A percentile compares a stretch with the other conserved stretches of the same genome.
phyloP scores from a whole-genome alignment of 2,888 invertebrate genomes.

The Hermaeophaga mercurialis region DNA sequence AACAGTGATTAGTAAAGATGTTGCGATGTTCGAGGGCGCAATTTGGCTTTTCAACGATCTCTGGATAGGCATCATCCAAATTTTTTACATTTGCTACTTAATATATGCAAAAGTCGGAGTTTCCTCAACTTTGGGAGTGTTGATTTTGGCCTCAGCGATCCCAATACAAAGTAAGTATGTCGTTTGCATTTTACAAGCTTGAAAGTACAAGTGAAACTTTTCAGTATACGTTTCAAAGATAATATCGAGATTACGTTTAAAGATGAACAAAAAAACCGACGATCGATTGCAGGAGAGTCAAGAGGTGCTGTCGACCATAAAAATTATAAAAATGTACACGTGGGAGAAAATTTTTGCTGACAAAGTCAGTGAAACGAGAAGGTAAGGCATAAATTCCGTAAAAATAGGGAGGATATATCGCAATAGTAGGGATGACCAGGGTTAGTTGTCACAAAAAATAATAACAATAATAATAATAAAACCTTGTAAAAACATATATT shows the following conservation, averaged over 20 bases:
- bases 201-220: conserved; percentile 5
- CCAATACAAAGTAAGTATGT: conserved; percentile 57
- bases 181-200: no score
- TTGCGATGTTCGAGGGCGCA: conserved; percentile 86
- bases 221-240: conserved; percentile 34
- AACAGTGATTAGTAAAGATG: conserved; percentile 90
- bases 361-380: conserved; percentile 61
- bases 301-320: conserved; percentile 45
- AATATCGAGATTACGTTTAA: conserved; percentile 36
- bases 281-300: conserved; percentile 45
- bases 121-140: conserved; percentile 62
- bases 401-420: no score
- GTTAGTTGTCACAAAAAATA: no score
- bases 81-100: conserved; percentile 77
- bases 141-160: conserved; percentile 57
- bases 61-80: conserved; percentile 88
- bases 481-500: no score
- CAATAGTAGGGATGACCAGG: no score
- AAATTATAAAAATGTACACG: conserved; percentile 48
- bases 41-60: conserved; percentile 87
- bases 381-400: conserved; percentile 30
- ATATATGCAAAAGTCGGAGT: conserved; percentile 66
- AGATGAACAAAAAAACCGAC: conserved; percentile 48
- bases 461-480: no score
- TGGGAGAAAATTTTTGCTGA: conserved; percentile 45